phyloP scores from a whole-genome alignment of 2,888 invertebrate genomes.

The Stramonita haemastoma region DNA sequence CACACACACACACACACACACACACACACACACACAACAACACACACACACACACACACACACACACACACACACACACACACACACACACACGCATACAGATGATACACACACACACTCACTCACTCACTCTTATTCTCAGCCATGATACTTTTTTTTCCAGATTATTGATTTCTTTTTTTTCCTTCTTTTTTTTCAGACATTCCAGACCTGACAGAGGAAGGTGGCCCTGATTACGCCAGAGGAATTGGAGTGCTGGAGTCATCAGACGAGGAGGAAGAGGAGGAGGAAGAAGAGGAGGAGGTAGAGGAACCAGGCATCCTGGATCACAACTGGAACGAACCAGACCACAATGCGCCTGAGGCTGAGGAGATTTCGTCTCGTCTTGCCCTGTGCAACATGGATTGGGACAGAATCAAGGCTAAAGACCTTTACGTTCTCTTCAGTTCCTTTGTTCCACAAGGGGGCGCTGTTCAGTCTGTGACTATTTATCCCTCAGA shows the following conservation, averaged over 20 bases:
- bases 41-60: constrained; percentile 29
- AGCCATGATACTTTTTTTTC: no score
- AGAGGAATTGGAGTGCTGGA: constrained; percentile 77
- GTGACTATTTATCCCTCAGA: constrained; percentile 92
- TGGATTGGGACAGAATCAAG: constrained; percentile 98
- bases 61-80: neutral
- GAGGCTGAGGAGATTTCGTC: constrained; percentile 85
- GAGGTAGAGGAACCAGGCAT: constrained; percentile 35
- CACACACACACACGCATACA: constrained; percentile 25
- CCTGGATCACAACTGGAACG: constrained; percentile 50
- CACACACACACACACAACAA: neutral
- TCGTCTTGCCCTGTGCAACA: constrained; percentile 94
- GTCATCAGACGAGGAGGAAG: constrained; percentile 63
- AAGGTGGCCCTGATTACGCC: constrained; percentile 74
- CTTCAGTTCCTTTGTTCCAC: constrained; percentile 92
- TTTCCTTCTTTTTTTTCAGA: neutral
- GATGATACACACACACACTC: no score
- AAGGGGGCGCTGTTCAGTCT: constrained; percentile 84
- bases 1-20: neutral
- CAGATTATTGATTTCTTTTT: neutral
- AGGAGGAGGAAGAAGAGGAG: constrained; percentile 57
- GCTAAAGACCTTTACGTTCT: constrained; percentile 92
- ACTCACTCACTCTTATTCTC: neutral
- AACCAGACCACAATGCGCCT: constrained; percentile 63
- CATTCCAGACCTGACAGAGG: constrained; percentile 29